Evolutionary conservation across 2,113 vertebrate species (phyloP), one percentile per base, ranked within the genome.

Genomic region (Glaucidium brasilianum): DNA sequence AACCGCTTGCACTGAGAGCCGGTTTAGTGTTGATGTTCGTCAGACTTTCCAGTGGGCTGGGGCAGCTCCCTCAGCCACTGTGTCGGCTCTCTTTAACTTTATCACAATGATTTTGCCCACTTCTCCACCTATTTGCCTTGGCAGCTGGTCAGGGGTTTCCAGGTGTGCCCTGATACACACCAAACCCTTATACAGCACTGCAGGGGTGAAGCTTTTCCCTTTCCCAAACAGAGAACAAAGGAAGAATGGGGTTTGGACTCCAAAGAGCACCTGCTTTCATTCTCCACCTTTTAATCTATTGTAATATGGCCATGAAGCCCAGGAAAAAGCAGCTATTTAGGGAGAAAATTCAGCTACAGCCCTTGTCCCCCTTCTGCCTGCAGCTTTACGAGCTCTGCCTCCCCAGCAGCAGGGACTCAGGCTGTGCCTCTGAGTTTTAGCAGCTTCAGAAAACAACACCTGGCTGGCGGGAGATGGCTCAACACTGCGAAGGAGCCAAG

Each of bases 401-500:
- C 30, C 11, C 5, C 0, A 1, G 60, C 74, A 62, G 52, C 18
- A 71, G 66, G 66, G 49, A 30, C 53, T 9, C 26, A 1, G 30
- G 29, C 62, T 27, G 39, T 1, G 30, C 49, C 39, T 2, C 18
- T 2, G 60, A 53, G 45, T 29, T 59, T 34, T 1, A 9, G 35
- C 60, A 94, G 76, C 71, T 16, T 6, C 85, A 41, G 64, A 3
- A 3, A 9, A 7, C 0, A 19, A 4, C 47, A 10, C 11, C 41
- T 2, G 45, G 37, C 59, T 12, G 67, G 5, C 7, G 41, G 43
- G 37, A 35, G 7, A 9, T 39, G 43, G 43, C 82, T 75, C 14
- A 4, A 1, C 0, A 1, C 0, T 2, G 30, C 18, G 2, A 29
- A 7, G 73, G 52, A 58, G 43, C 11, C 1, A 21, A 22, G 63